A percentile compares a stretch with the other conserved stretches of the same genome.
Conservation (phyloP, 2,113 vertebrate species). For the Acanthisitta chloris region DNA sequence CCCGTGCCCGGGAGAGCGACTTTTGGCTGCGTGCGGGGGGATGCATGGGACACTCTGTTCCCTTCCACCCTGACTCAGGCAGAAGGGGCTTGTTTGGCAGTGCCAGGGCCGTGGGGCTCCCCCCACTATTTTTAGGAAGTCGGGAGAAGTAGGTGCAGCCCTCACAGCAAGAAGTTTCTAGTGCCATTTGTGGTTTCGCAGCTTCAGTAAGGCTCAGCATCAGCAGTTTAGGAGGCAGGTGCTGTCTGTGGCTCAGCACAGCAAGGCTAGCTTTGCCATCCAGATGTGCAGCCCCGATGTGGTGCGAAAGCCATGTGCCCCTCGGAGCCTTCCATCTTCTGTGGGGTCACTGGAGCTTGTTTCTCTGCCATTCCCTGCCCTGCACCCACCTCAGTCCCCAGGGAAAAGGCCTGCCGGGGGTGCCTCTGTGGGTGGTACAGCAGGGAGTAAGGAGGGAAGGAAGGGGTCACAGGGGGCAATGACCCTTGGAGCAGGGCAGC, state of each 20-base stretch:
- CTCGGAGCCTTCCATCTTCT: neutral
- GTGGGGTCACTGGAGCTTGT: neutral
- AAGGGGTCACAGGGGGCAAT: neutral
- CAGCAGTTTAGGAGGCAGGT: neutral
- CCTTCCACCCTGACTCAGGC: neutral
- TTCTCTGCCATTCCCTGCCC: neutral
- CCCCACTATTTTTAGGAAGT: conserved; percentile 44
- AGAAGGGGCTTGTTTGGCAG: neutral
- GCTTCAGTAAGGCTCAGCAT: neutral
- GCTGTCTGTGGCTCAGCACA: neutral
- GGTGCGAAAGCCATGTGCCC: accelerated
- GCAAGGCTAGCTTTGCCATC: neutral
- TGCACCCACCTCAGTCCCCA: neutral
- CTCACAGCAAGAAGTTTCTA: conserved; percentile 35
- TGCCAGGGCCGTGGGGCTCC: accelerated
- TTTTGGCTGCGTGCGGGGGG: neutral
- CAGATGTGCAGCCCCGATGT: neutral
- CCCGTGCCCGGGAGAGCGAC: neutral
- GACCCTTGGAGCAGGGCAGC: accelerated
- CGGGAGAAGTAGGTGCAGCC: neutral
- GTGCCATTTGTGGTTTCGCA: conserved; percentile 18
- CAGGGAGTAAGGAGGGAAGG: neutral
- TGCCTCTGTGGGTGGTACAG: accelerated
- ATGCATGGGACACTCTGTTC: neutral
- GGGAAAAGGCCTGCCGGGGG: accelerated